A percentile compares a stretch with the other conserved stretches of the same genome.
Evolutionary conservation across 2,113 vertebrate genomes (phyloP).

Genomic region (Nymphicus hollandicus): DNA sequence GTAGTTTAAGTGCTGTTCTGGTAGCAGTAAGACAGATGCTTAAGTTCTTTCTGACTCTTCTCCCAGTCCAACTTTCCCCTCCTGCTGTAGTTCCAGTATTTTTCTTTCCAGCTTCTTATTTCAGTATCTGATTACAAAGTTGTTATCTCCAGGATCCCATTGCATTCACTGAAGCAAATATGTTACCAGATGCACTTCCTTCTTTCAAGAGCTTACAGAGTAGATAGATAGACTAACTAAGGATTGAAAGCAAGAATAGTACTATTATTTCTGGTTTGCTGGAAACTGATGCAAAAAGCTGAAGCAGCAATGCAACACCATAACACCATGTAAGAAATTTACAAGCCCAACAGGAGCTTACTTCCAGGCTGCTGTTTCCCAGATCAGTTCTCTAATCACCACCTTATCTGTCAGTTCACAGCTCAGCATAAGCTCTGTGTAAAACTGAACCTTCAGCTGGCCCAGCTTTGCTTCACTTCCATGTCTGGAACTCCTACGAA

Average conservation of each 20-base stretch:
- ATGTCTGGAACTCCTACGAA: constrained; percentile 32
- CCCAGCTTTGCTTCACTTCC: constrained; percentile 16
- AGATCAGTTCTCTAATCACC: not conserved
- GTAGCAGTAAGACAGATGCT: not conserved
- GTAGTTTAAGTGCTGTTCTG: not conserved
- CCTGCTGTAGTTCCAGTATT: not conserved
- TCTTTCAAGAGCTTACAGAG: not conserved
- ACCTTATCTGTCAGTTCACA: not conserved
- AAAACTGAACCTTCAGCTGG: not conserved
- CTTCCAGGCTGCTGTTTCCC: not conserved
- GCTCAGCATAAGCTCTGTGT: not conserved
- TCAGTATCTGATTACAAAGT: not conserved
- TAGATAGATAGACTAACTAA: not conserved
- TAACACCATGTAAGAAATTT: not conserved
- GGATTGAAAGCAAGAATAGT: not conserved
- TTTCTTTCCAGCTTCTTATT: not conserved
- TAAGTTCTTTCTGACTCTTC: not conserved
- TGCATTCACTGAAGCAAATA: not conserved
- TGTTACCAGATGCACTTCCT: not conserved
- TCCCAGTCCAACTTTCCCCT: not conserved
- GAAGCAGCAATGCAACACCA: not conserved
- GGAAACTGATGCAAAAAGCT: not conserved
- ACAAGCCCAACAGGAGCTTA: not conserved
- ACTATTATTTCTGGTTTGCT: not conserved
- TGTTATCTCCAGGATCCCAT: not conserved